phyloP scores from a whole-genome alignment of 2,113 vertebrate genomes.

The Cheirogaleus medius region DNA sequence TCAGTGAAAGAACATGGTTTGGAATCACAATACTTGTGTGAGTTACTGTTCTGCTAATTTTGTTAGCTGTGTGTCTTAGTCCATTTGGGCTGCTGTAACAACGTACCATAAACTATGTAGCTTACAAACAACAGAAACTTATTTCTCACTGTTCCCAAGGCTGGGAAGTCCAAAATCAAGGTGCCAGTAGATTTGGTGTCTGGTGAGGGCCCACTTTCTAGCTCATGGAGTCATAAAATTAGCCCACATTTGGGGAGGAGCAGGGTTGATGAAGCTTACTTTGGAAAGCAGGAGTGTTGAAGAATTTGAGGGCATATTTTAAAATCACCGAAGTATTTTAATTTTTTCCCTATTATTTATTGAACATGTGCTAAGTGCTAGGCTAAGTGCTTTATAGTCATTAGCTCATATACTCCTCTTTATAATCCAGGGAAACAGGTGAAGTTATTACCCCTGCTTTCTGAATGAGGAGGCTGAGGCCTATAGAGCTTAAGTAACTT shows the following conservation, averaged over 20 bases:
- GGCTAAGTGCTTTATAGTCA: constrained; percentile 42
- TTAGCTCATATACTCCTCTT: constrained; percentile 42
- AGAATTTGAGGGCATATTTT: not conserved
- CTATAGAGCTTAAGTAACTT: not conserved
- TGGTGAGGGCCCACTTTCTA: not conserved
- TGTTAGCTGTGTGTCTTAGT: not conserved
- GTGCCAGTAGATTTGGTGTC: not conserved
- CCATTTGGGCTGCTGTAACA: not conserved
- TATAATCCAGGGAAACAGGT: not conserved
- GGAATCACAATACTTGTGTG: not conserved
- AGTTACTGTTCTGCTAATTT: constrained; percentile 40
- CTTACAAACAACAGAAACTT: not conserved
- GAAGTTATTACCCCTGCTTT: not conserved
- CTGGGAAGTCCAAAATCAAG: not conserved
- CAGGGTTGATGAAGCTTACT: not conserved
- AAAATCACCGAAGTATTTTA: not conserved
- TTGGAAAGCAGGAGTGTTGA: not conserved
- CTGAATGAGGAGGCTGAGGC: not conserved
- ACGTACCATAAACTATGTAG: not conserved
- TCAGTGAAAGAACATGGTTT: not conserved
- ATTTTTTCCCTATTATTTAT: not conserved
- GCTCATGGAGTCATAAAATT: not conserved
- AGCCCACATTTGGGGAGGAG: not conserved
- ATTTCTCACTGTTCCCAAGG: not conserved
- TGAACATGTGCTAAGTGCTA: not conserved